Base-by-base conservation (phyloP, 2,113 vertebrate genomes). In the Amia ocellicauda region DNA sequence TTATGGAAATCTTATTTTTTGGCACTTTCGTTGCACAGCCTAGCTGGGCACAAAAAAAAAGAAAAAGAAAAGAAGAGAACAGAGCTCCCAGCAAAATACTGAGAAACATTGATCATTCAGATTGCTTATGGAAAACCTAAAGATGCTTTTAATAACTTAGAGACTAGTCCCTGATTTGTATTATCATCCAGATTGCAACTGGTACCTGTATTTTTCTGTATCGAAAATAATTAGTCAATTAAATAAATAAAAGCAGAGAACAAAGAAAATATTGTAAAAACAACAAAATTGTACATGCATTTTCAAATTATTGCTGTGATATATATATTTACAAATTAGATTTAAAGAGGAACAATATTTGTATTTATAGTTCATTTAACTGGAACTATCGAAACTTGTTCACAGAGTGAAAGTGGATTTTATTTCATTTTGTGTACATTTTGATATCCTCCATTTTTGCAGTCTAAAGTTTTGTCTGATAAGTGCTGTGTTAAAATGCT, bases 1-100 rank as follows among this genome's bases (percentile, higher is more conserved):
- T 89, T 79, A 89, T 89, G 89, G 86, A 89, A 89, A 90, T 90
- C 78, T 85, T 80, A 86, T 66, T 74, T 90, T 90, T 90, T 90
- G 89, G 89, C 89, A 89, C 88, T 88, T 89, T 87, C 84, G 82
- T 81, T 82, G 84, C 80, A 72, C 86, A 89, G 88, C 81, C 85
- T 78, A 84, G 84, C 82, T 80, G 82, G 82, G 83, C 83, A 88
- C 76, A 81, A 80, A 79, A 78, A 87, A 80, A 77, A 83, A 86
- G 80, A 65, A 75, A 83, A 69, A 47, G 69, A 78, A 58, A 67
- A 70, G 75, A 79, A 69, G 20, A 83, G 72, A 74, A 81, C 74
- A 84, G 74, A 85, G 84, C 82, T 83, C 74, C 73, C 76, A 84
- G 77, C 78, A 80, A n/a, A 78, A 83, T 82, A 85, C 80, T 83